Percentiles rank a stretch among this genome's conserved stretches.
These are phyloP conservation scores for Varanus komodoensis DNA, from an alignment of 2,113 vertebrate species.

Conservation along the genomic window DNA sequence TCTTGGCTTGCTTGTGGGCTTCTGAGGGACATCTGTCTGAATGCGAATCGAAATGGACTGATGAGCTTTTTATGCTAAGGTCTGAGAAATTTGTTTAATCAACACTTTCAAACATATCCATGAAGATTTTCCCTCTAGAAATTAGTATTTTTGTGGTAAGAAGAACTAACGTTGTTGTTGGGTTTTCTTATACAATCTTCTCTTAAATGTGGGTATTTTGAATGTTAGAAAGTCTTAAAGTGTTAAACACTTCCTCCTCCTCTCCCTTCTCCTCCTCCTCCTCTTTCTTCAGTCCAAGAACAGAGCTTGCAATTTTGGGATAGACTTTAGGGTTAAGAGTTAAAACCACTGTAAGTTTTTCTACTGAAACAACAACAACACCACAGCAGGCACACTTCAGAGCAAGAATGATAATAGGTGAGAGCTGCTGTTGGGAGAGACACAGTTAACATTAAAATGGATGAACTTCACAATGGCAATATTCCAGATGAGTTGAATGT, in stretches of 20 bases:
- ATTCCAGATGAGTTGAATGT: slow-evolving; percentile 86
- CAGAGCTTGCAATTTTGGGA: slow-evolving; percentile 45
- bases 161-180: not conserved
- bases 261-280: slow-evolving; percentile 16
- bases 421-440: slow-evolving; percentile 77
- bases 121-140: slow-evolving; percentile 4
- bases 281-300: slow-evolving; percentile 36
- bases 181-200: slow-evolving; percentile 9
- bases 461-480: slow-evolving; percentile 83
- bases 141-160: slow-evolving; percentile 24
- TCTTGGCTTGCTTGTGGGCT: not conserved
- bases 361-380: slow-evolving; percentile 38
- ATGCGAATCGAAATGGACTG: not conserved
- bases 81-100: not conserved
- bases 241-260: slow-evolving; percentile 3
- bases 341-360: slow-evolving; percentile 49
- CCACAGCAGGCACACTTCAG: not conserved
- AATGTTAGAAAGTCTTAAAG: slow-evolving; percentile 23
- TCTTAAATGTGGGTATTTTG: slow-evolving; percentile 1
- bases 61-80: not conserved
- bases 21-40: not conserved
- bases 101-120: slow-evolving; percentile 11
- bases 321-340: slow-evolving; percentile 45
- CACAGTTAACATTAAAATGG: slow-evolving; percentile 80
- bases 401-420: slow-evolving; percentile 43